Conservation (phyloP, 2,888 invertebrate genomes). For the Drosophila infuscata region DNA sequence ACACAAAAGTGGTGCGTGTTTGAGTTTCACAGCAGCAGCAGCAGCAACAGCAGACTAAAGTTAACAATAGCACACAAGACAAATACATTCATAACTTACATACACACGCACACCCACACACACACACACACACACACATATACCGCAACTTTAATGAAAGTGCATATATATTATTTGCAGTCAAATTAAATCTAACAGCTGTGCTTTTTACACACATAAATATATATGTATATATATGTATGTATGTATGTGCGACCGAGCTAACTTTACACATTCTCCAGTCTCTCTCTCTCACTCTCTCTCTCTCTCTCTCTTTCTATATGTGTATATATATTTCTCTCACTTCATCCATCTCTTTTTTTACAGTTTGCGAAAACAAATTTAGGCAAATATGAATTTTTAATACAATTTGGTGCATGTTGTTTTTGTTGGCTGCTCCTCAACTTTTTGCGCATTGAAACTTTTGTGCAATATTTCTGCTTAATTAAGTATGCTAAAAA, state of each 20-base stretch:
- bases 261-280: not conserved
- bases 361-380: constrained; percentile 56
- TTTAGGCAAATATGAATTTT: constrained; percentile 79
- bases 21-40: constrained; percentile 62
- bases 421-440: constrained; percentile 43
- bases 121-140: constrained; percentile 11
- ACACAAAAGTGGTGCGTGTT: constrained; percentile 68
- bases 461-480: constrained; percentile 67
- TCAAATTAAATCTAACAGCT: constrained; percentile 79
- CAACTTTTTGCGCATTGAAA: constrained; percentile 61
- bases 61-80: constrained; percentile 63
- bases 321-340: not conserved
- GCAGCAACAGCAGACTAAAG: constrained; percentile 45
- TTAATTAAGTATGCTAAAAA: constrained; percentile 72
- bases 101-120: not conserved
- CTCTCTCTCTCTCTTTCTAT: not conserved
- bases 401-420: constrained; percentile 65
- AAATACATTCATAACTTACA: constrained; percentile 48
- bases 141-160: constrained; percentile 17
- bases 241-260: constrained; percentile 5
- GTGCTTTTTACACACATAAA: constrained; percentile 60
- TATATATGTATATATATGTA: constrained; percentile 24
- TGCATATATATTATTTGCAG: constrained; percentile 77
- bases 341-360: constrained; percentile 2
- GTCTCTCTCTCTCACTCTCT: not conserved